These are phyloP conservation scores for Perca schrenkii DNA, from an alignment of 2,113 vertebrate genomes.

Conservation along the genomic window DNA sequence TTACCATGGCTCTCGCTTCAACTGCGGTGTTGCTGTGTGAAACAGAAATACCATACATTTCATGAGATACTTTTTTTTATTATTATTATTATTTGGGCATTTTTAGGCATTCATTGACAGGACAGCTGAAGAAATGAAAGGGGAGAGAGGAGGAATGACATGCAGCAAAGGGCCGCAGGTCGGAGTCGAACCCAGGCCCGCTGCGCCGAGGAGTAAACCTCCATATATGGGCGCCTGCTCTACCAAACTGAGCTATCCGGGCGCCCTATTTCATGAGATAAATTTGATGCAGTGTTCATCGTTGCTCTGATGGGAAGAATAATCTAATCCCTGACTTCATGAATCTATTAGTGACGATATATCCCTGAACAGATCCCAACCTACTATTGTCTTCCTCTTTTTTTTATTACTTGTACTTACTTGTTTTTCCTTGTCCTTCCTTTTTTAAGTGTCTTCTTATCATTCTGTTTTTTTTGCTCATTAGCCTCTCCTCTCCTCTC, in stretches of 20 bases:
- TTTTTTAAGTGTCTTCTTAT: constrained; percentile 44
- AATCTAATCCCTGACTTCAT: constrained; percentile 33
- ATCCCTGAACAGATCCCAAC: constrained; percentile 11
- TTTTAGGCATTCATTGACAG: too few relatives aligned
- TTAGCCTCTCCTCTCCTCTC: constrained; percentile 42
- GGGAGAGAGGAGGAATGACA: too few relatives aligned
- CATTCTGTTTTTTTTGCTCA: constrained; percentile 22
- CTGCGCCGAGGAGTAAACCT: too few relatives aligned
- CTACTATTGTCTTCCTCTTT: constrained; percentile 27
- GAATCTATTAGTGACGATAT: not conserved
- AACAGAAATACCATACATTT: not conserved
- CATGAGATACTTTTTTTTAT: not conserved
- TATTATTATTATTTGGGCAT: too few relatives aligned
- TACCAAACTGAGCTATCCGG: too few relatives aligned
- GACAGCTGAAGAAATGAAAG: too few relatives aligned
- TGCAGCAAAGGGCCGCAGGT: too few relatives aligned
- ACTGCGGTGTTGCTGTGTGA: constrained; percentile 15
- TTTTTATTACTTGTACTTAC: not conserved
- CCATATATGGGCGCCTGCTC: too few relatives aligned
- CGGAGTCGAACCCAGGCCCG: too few relatives aligned
- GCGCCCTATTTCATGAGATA: constrained; percentile 1
- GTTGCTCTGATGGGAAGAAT: constrained; percentile 36
- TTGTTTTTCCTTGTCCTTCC: constrained; percentile 35
- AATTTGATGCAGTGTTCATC: constrained; percentile 33
- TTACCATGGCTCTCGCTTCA: constrained; percentile 22